A percentile compares a stretch with the other conserved stretches of the same genome.
phyloP scores from a whole-genome alignment of 2,888 invertebrate species.

The Volucella inanis region DNA sequence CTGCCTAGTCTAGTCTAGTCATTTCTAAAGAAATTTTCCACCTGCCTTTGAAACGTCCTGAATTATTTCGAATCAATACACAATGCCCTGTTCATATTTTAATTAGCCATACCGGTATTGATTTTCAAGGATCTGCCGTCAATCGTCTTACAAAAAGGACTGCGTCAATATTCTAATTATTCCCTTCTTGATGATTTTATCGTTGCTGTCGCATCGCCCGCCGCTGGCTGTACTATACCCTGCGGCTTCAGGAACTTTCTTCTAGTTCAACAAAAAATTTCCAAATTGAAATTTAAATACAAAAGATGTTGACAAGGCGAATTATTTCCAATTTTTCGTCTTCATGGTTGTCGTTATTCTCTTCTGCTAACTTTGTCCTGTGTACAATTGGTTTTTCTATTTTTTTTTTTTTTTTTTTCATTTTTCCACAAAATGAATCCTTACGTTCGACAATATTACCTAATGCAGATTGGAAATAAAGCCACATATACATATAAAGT shows the following conservation, averaged over 20 bases:
- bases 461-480: constrained; percentile 73
- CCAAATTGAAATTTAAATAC: constrained; percentile 72
- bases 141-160: constrained; percentile 27
- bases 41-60: not conserved
- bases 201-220: constrained; percentile 24
- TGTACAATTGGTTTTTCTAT: constrained; percentile 6
- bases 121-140: constrained; percentile 35
- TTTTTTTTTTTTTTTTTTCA: constrained; percentile 23
- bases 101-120: constrained; percentile 53
- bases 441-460: constrained; percentile 66
- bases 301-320: constrained; percentile 71
- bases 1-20: too few species aligned
- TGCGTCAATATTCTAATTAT: constrained; percentile 67
- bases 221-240: not conserved
- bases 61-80: constrained; percentile 19
- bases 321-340: constrained; percentile 73
- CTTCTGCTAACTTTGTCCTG: not conserved
- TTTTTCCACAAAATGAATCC: constrained; percentile 63
- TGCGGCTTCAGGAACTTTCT: not conserved
- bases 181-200: constrained; percentile 58
- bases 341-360: constrained; percentile 34
- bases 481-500: constrained; percentile 68
- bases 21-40: too few species aligned
- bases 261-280: constrained; percentile 18
- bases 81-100: constrained; percentile 52